Percentiles rank a stretch among this genome's conserved stretches.
Evolutionary conservation across 2,797 vertebrate species (phyloP).

Genomic region (Pipistrellus nathusii): DNA sequence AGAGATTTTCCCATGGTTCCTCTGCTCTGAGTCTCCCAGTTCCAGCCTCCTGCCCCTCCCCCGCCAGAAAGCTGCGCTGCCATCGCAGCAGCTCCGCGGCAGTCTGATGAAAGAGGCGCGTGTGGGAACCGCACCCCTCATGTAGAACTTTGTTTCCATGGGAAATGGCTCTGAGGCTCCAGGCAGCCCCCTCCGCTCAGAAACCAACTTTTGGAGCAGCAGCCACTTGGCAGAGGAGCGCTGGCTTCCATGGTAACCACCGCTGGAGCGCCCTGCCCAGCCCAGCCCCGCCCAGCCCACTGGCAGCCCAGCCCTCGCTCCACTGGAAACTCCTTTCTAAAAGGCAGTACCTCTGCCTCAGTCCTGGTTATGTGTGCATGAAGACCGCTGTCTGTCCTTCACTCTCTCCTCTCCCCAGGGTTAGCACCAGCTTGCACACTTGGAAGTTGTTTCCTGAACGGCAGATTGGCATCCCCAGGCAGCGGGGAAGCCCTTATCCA

Average conservation of each 20-base stretch:
- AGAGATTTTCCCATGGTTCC: neutral
- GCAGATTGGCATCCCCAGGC: neutral
- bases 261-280: neutral
- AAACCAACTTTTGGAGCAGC: constrained; percentile 69
- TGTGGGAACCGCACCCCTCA: constrained; percentile 48
- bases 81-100: neutral
- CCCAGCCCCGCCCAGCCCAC: neutral
- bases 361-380: neutral
- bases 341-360: neutral
- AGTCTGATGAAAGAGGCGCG: constrained; percentile 22
- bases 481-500: neutral
- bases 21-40: neutral
- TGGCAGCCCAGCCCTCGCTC: neutral
- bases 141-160: constrained; percentile 65
- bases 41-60: neutral
- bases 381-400: neutral
- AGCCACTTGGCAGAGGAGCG: neutral
- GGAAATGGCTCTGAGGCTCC: constrained; percentile 61
- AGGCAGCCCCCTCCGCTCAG: constrained; percentile 48
- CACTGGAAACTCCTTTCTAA: constrained; percentile 55
- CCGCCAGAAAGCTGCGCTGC: neutral
- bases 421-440: neutral
- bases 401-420: neutral
- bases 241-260: constrained; percentile 65
- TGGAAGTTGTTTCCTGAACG: neutral